Evolutionary conservation across 2,113 vertebrate species (phyloP).

Genomic region (Connochaetes taurinus): DNA sequence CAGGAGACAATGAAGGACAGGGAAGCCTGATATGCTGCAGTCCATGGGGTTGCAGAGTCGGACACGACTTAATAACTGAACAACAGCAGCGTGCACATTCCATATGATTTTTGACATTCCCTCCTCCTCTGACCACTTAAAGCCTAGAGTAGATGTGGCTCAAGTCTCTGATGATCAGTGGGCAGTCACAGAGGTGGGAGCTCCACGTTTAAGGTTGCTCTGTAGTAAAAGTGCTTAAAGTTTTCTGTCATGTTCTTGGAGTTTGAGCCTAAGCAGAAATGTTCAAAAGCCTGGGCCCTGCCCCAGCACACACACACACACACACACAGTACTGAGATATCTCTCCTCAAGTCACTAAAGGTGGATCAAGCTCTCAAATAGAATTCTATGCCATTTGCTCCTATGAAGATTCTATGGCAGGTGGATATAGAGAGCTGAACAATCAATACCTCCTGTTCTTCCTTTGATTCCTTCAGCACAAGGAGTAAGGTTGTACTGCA

Average conservation of each 20-base stretch:
- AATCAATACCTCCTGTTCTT: not conserved
- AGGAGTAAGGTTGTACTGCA: not conserved
- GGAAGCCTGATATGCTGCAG: not conserved
- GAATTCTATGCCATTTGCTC: not conserved
- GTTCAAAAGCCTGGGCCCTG: not conserved
- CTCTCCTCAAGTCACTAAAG: not conserved
- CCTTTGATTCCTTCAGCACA: not conserved
- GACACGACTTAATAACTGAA: not conserved
- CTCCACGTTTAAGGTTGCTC: not conserved
- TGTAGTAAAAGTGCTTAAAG: not conserved
- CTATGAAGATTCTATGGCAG: not conserved
- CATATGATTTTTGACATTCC: not conserved
- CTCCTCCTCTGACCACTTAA: not conserved
- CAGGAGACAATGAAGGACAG: not conserved
- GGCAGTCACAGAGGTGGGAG: too few species aligned
- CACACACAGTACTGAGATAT: not conserved
- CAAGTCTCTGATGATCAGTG: not conserved
- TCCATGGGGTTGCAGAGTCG: not conserved
- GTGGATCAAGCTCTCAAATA: not conserved
- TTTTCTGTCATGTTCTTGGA: not conserved
- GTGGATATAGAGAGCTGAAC: not conserved
- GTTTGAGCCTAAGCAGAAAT: not conserved
- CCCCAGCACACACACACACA: not conserved
- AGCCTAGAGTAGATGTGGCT: not conserved
- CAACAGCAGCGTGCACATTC: not conserved